Percentiles rank a stretch among this genome's conserved stretches.
These are phyloP conservation scores for Bombus turneri DNA, from an alignment of 1,140 invertebrate genomes.

Conservation along the genomic window DNA sequence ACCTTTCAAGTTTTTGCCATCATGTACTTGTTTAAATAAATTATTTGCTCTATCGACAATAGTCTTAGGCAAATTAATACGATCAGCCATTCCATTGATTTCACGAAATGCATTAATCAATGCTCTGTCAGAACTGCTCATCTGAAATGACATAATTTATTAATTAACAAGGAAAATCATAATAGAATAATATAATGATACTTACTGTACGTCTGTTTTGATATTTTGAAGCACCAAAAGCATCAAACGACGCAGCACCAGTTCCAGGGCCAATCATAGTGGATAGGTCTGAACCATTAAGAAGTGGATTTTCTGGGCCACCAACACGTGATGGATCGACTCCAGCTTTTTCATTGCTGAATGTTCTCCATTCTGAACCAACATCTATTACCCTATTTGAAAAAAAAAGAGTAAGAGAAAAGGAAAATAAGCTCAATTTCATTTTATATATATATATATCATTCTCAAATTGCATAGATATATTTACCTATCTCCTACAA, in stretches of 20 bases:
- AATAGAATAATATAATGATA: constrained; percentile 30
- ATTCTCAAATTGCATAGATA: background rate
- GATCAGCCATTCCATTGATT: constrained; percentile 98
- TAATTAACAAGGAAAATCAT: background rate
- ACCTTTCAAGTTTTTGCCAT: constrained; percentile 96
- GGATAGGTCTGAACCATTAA: constrained; percentile 97
- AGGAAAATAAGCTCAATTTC: background rate
- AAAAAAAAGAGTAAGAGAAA: background rate
- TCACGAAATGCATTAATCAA: constrained; percentile 97
- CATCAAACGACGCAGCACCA: constrained; percentile 90
- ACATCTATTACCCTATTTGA: constrained; percentile 96
- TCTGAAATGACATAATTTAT: constrained; percentile 78
- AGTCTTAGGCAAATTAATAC: constrained; percentile 97
- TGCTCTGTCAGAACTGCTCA: constrained; percentile 96
- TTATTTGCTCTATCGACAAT: constrained; percentile 98
- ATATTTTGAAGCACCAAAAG: constrained; percentile 95
- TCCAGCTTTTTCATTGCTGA: constrained; percentile 98
- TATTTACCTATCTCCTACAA: constrained; percentile 97
- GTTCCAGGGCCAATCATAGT: constrained; percentile 98
- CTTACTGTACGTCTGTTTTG: constrained; percentile 94
- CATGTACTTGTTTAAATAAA: constrained; percentile 99
- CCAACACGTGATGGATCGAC: constrained; percentile 99
- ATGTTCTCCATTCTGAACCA: constrained; percentile 99
- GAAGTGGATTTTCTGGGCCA: constrained; percentile 96
- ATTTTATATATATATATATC: constrained; percentile 9